Conservation (phyloP, 2,113 vertebrate genomes). For the Hyla sarda region DNA sequence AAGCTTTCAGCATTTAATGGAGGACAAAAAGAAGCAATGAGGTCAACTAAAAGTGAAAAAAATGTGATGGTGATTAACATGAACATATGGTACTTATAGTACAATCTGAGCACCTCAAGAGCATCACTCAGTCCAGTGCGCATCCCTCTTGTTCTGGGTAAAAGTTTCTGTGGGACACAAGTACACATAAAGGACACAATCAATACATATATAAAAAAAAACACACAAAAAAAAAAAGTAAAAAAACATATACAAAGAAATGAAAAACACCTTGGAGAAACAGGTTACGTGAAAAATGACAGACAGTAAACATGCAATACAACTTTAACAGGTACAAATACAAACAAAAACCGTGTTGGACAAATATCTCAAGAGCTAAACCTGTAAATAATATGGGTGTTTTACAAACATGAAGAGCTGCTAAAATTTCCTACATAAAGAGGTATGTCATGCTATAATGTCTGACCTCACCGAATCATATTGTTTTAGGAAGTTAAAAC, state of each 20-base stretch:
- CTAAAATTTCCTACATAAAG: background rate
- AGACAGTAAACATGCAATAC: background rate
- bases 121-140: slow-evolving; percentile 83
- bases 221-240: too few relatives aligned
- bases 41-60: slow-evolving; percentile 72
- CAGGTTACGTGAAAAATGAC: background rate
- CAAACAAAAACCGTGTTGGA: background rate
- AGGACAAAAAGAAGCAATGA: slow-evolving; percentile 68
- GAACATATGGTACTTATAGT: slow-evolving; percentile 68
- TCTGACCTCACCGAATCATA: too few relatives aligned
- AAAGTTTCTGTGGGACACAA: slow-evolving; percentile 85
- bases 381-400: background rate
- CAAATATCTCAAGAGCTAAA: background rate
- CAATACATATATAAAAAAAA: slow-evolving; percentile 69
- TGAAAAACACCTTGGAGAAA: background rate
- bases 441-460: background rate
- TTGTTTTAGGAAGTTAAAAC: too few relatives aligned
- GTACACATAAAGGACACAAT: slow-evolving; percentile 81
- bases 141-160: slow-evolving; percentile 77
- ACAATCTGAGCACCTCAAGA: slow-evolving; percentile 86
- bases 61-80: slow-evolving; percentile 68
- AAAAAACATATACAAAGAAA: background rate
- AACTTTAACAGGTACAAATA: background rate
- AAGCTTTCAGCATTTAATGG: slow-evolving; percentile 72
- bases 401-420: background rate